Evolutionary conservation across 2,113 vertebrate species (phyloP), one percentile per base, ranked within the genome.

Genomic region (Oryctolagus cuniculus): DNA sequence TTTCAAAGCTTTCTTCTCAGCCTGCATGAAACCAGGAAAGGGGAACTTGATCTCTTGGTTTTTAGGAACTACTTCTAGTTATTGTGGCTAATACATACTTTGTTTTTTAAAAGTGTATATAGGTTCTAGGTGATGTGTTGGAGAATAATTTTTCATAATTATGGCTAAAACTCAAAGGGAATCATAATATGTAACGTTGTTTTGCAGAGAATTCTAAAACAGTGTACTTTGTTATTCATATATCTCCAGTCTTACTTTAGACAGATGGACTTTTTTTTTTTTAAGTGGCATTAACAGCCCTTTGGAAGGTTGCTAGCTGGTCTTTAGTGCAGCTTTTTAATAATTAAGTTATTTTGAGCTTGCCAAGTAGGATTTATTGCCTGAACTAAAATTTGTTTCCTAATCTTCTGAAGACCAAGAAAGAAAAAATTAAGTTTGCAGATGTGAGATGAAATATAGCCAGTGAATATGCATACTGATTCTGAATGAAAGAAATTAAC

Each of bases 331-430:
- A 92, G 70, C 82, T 96, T 97, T 95, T 96, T 96, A 96, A 95
- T 95, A 97, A 97, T 95, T 96, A 95, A 95, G 85, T 96, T 96
- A 96, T 96, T 96, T 95, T 93, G 86, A 95, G 87, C 80, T 95
- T 96, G 94, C 94, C 82, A 94, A 96, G 70, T 95, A 84, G 70
- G 58, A 95, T 95, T 96, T 88, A 85, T 93, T 97, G 70, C 79
- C 75, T 93, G 74, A 36, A 90, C 79, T 93, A 97, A 96, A 93
- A 96, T 96, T 94, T 97, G 95, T 95, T 96, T 97, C 92, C 73
- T 95, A 86, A 94, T 96, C 83, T 95, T 96, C 83, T 94, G 73
- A 97, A 44, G 69, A 95, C 85, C 79, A 90, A 94, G 64, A 96
- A 94, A 96, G 81, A 74, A 94, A 72, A 96, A 95, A 97, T 90